phyloP scores from a whole-genome alignment of 2,888 invertebrate species.

The Drosophila diplacantha region DNA sequence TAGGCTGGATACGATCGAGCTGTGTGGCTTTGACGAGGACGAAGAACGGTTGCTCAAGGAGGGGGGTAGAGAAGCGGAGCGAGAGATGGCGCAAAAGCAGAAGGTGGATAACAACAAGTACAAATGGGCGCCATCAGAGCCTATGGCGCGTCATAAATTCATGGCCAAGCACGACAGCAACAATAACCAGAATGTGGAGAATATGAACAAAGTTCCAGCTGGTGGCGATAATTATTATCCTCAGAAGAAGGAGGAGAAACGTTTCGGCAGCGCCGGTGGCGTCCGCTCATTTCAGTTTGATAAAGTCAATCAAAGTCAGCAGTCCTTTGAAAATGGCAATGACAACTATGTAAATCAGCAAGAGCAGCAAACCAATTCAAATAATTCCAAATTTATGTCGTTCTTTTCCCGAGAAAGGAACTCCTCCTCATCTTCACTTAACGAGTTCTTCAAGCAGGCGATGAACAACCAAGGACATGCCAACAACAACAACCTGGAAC shows the following conservation, averaged over 20 bases:
- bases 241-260: constrained; percentile 54
- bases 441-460: constrained; percentile 75
- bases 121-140: constrained; percentile 51
- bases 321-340: constrained; percentile 19
- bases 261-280: constrained; percentile 9
- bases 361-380: constrained; percentile 28
- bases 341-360: constrained; percentile 39
- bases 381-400: constrained; percentile 63
- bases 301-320: constrained; percentile 47
- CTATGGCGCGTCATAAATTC: constrained; percentile 37
- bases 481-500: constrained; percentile 35
- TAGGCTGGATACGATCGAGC: constrained; percentile 75
- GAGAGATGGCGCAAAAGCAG: constrained; percentile 48
- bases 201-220: constrained; percentile 49
- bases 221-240: constrained; percentile 21
- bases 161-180: constrained; percentile 52
- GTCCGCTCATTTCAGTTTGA: constrained; percentile 54
- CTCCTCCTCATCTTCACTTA: constrained; percentile 69
- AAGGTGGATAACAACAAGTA: constrained; percentile 53
- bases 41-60: constrained; percentile 57
- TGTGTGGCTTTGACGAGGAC: constrained; percentile 75
- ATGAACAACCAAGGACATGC: constrained; percentile 35
- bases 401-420: constrained; percentile 53
- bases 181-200: constrained; percentile 52
- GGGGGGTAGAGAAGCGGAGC: constrained; percentile 27